phyloP scores from a whole-genome alignment of 1,140 invertebrate species.

The Polypedilum vanderplanki region DNA sequence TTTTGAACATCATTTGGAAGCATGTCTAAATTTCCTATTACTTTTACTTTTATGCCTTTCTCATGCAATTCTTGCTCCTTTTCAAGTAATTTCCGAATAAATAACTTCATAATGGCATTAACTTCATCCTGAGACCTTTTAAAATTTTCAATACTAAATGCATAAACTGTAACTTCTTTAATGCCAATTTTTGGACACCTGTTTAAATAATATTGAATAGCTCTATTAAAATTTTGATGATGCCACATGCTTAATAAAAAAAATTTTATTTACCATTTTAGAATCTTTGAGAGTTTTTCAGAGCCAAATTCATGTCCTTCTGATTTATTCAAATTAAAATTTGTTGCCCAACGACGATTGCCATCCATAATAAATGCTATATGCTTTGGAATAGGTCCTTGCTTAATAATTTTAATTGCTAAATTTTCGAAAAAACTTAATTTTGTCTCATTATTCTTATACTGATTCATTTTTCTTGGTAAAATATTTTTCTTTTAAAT shows the following conservation, averaged over 20 bases:
- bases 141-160: slow-evolving; percentile 99
- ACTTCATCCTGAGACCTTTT: slow-evolving; percentile 91
- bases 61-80: slow-evolving; percentile 81
- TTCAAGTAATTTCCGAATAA: slow-evolving; percentile 69
- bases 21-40: slow-evolving; percentile 81
- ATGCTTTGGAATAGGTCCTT: slow-evolving; percentile 80
- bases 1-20: slow-evolving; percentile 71
- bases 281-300: slow-evolving; percentile 87
- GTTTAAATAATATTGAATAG: not conserved
- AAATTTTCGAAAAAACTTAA: slow-evolving; percentile 69
- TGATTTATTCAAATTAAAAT: slow-evolving; percentile 61
- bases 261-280: slow-evolving; percentile 68
- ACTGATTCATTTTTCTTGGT: slow-evolving; percentile 67
- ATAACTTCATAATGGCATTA: slow-evolving; percentile 78
- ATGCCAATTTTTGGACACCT: slow-evolving; percentile 61
- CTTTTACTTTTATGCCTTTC: slow-evolving; percentile 77
- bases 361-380: slow-evolving; percentile 99
- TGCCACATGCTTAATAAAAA: not conserved
- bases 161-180: slow-evolving; percentile 94
- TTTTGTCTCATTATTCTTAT: slow-evolving; percentile 61
- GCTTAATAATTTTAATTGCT: slow-evolving; percentile 69
- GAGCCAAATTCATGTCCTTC: slow-evolving; percentile 91
- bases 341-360: slow-evolving; percentile 88
- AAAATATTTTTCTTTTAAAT: too few relatives aligned
- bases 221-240: not conserved